Percentiles rank a stretch among this genome's conserved stretches.
These are phyloP conservation scores for Zaprionus ornatus DNA, from an alignment of 1,140 invertebrate genomes.

Conservation along the genomic window DNA sequence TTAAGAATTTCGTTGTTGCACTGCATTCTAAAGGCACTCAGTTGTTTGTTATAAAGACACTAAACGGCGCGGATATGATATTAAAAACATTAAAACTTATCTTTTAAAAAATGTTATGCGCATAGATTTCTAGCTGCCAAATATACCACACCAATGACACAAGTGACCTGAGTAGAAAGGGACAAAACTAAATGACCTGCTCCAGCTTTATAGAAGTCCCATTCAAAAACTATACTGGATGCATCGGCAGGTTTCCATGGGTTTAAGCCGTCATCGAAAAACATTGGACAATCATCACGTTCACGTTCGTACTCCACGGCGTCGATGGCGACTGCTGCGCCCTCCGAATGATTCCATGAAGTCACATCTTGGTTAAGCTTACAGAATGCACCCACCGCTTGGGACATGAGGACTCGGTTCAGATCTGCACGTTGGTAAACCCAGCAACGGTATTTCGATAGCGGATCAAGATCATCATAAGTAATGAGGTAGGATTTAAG, in stretches of 20 bases:
- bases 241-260: conserved; percentile 92
- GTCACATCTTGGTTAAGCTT: conserved; percentile 95
- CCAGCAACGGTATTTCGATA: conserved; percentile 98
- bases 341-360: conserved; percentile 94
- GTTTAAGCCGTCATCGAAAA: conserved; percentile 95
- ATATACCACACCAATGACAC: conserved; percentile 15
- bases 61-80: background rate
- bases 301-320: conserved; percentile 97
- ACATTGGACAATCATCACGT: conserved; percentile 97
- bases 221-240: conserved; percentile 88
- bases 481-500: conserved; percentile 98
- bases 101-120: conserved; percentile 10
- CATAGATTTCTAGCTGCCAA: conserved; percentile 26
- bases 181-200: conserved; percentile 18
- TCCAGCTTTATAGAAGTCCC: conserved; percentile 80
- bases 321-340: conserved; percentile 94
- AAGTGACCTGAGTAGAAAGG: conserved; percentile 3
- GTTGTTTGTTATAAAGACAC: conserved; percentile 1
- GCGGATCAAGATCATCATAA: conserved; percentile 97
- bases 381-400: conserved; percentile 95
- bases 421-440: conserved; percentile 98
- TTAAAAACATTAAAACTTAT: conserved; percentile 4
- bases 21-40: conserved; percentile 24
- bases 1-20: conserved; percentile 7
- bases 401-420: conserved; percentile 93